These are phyloP conservation scores for Atrichornis clamosus DNA, from an alignment of 2,113 vertebrate genomes.

Conservation along the genomic window DNA sequence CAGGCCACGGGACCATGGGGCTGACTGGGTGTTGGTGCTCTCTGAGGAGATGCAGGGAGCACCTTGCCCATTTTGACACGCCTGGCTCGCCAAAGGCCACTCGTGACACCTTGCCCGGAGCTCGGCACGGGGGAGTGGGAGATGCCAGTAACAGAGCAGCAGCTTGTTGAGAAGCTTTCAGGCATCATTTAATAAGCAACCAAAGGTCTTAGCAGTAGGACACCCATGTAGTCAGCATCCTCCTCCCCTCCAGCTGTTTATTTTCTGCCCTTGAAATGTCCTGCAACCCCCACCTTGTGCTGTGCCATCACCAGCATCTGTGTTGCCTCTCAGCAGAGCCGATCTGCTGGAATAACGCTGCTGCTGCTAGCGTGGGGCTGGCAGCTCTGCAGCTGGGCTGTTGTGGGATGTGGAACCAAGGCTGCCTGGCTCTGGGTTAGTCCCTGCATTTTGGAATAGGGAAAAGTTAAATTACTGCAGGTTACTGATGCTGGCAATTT, in stretches of 20 bases:
- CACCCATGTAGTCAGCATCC: not conserved
- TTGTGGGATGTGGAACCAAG: not conserved
- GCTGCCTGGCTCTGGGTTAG: not conserved
- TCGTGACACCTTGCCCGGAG: not conserved
- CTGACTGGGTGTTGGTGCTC: not conserved
- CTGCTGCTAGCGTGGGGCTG: not conserved
- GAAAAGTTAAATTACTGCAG: not conserved
- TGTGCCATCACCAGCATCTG: not conserved
- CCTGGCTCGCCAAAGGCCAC: accelerated
- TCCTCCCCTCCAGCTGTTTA: slow-evolving; percentile 47
- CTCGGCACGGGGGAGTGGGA: not conserved
- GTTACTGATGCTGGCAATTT: not conserved
- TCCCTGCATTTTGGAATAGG: not conserved
- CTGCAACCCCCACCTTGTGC: slow-evolving; percentile 16
- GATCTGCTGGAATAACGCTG: not conserved
- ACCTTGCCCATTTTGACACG: not conserved
- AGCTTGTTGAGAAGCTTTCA: slow-evolving; percentile 2
- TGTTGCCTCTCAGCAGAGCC: not conserved
- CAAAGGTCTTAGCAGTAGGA: slow-evolving; percentile 15
- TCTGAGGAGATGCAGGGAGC: not conserved
- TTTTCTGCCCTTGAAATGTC: slow-evolving; percentile 45
- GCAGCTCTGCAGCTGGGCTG: not conserved
- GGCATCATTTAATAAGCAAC: slow-evolving; percentile 31
- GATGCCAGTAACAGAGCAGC: not conserved
- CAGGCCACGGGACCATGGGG: not conserved